Conservation (phyloP, 2,797 vertebrate genomes). For the Melanotaenia boesemani region DNA sequence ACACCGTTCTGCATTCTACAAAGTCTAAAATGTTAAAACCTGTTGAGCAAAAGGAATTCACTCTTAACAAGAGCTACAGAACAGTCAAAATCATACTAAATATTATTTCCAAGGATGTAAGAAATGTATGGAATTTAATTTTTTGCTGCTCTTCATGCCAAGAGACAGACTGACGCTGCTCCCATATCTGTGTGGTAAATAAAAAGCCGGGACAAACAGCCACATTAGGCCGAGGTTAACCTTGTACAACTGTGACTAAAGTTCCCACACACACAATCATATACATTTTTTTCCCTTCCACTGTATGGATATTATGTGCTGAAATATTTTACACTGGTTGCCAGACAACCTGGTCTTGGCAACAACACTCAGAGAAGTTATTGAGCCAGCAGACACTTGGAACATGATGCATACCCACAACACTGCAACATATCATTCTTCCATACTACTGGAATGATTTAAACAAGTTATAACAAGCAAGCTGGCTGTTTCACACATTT, state of each 20-base stretch:
- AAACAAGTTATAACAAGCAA: no score
- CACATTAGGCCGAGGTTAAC: neutral
- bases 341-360: neutral
- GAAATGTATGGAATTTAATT: neutral
- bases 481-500: neutral
- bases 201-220: slow-evolving; percentile 1
- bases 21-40: neutral
- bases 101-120: neutral
- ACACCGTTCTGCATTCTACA: neutral
- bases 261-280: neutral
- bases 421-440: no score
- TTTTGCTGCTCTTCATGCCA: neutral
- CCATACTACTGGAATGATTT: no score
- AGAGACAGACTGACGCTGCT: neutral
- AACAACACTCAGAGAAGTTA: neutral
- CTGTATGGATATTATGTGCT: neutral
- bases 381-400: neutral
- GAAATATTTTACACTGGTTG: neutral
- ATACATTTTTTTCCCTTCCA: no score
- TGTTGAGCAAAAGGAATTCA: neutral
- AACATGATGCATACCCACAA: no score
- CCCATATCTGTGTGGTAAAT: slow-evolving; percentile 4
- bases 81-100: neutral
- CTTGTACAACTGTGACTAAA: neutral
- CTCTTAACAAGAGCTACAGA: neutral